Evolutionary conservation across 2,797 vertebrate genomes (phyloP).

Genomic region (Netta rufina): DNA sequence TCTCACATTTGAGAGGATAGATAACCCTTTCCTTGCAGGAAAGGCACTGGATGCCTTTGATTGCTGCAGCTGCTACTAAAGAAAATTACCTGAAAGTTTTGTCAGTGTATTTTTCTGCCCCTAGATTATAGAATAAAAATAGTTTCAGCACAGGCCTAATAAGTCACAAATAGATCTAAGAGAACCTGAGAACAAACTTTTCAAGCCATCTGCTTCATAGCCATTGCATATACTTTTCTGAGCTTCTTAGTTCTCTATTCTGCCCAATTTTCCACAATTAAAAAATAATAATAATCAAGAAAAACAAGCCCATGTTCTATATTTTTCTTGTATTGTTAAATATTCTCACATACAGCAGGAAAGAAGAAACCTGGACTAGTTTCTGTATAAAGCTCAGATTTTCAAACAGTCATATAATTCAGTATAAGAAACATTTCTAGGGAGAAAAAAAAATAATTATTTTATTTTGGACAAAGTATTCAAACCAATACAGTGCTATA

Average conservation of each 20-base stretch:
- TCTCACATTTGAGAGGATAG: constrained; percentile 16
- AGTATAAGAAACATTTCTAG: neutral
- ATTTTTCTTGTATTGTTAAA: neutral
- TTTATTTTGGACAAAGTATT: neutral
- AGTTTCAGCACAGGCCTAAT: neutral
- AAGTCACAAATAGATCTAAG: neutral
- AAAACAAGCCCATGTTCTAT: neutral
- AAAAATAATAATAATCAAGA: neutral
- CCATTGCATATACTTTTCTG: neutral
- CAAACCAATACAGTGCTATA: neutral
- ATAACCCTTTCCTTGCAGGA: constrained; percentile 71
- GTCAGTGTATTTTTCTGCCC: neutral
- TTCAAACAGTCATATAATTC: neutral
- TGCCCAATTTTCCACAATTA: neutral
- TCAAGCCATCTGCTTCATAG: neutral
- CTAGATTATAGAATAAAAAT: neutral
- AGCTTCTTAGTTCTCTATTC: neutral
- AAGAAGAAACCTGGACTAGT: neutral
- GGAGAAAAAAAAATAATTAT: neutral
- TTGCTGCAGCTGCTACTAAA: neutral
- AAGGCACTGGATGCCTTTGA: neutral
- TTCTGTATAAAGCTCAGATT: neutral
- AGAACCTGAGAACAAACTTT: neutral
- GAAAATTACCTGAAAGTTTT: neutral
- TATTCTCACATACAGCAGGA: neutral